Evolutionary conservation across 2,113 vertebrate genomes (phyloP), one percentile per base, ranked within the genome.

Genomic region (Actenoides hombroni): DNA sequence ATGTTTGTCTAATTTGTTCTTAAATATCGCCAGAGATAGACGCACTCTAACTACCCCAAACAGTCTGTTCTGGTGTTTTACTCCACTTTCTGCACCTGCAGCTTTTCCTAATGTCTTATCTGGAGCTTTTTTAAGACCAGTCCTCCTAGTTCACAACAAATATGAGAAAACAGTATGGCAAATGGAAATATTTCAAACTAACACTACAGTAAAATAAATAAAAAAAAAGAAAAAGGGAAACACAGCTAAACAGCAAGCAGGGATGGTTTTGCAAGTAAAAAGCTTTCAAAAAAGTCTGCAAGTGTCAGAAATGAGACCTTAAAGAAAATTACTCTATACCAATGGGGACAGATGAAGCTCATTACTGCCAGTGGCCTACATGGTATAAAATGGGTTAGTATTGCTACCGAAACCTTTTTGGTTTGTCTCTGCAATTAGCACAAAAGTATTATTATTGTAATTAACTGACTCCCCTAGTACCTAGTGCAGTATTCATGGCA

Each of bases 391-490:
- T 76, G 80, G 69, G 73, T 57, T 84, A 92, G 54, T 84, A 92
- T 79, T 60, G 84, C 93, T 88, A 88, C 54, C 90, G 48, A 92
- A 93, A 86, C 37, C 56, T 90, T 93, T 92, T 64, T 83, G 51
- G 67, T 86, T 83, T 82, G 46, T 86, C 69, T 56, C 90, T 84
- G 86, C 75, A 95, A 94, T 95, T 96, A 96, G 95, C 77, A 95
- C 63, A 76, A 59, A 96, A 91, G 63, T 76, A 76, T 87, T 94
- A 93, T 90, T 95, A 84, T 92, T 93, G 61, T 88, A 96, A 94
- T 96, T 91, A 96, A 92, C 69, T 83, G 90, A 94, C 92, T 97
- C 70, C 95, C 96, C 59, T 33, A 92, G 83, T 76, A 93, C 88
- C 90, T 61, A 25, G n/a, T 39, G 69, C 54, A 83, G 56, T 46